A percentile compares a stretch with the other conserved stretches of the same genome.
Conservation (phyloP, 2,113 vertebrate species). For the Picathartes gymnocephalus region DNA sequence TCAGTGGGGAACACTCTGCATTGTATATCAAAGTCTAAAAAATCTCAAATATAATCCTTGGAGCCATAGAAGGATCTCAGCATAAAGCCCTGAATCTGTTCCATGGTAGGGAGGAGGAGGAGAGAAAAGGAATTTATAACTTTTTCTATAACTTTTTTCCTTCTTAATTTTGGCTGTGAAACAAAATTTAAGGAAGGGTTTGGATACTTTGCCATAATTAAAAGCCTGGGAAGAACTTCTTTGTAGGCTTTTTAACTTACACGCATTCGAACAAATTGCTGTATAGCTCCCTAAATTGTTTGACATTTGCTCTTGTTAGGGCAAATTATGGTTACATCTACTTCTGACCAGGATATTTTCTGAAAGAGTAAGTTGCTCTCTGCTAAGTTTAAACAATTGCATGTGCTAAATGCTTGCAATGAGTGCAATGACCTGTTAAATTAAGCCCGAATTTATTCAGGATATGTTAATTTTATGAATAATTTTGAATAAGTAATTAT, state of each 20-base stretch:
- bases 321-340: background rate
- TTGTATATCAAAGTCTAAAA: background rate
- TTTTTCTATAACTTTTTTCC: background rate
- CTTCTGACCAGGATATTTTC: background rate
- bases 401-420: background rate
- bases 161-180: background rate
- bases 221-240: background rate
- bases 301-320: background rate
- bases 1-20: background rate
- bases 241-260: background rate
- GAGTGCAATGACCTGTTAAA: slow-evolving; percentile 41
- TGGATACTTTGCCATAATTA: background rate
- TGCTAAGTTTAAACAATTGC: background rate
- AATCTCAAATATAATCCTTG: background rate
- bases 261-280: background rate
- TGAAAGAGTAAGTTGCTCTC: background rate
- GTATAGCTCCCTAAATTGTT: background rate
- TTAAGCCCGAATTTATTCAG: slow-evolving; percentile 25
- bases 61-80: background rate
- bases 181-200: background rate
- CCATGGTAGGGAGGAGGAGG: background rate
- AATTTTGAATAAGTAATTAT: slow-evolving; percentile 23
- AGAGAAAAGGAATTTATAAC: background rate
- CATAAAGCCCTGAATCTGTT: background rate
- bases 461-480: slow-evolving; percentile 28